These are phyloP conservation scores for Protonemura montana DNA, from an alignment of 2,888 invertebrate species.

Conservation along the genomic window DNA sequence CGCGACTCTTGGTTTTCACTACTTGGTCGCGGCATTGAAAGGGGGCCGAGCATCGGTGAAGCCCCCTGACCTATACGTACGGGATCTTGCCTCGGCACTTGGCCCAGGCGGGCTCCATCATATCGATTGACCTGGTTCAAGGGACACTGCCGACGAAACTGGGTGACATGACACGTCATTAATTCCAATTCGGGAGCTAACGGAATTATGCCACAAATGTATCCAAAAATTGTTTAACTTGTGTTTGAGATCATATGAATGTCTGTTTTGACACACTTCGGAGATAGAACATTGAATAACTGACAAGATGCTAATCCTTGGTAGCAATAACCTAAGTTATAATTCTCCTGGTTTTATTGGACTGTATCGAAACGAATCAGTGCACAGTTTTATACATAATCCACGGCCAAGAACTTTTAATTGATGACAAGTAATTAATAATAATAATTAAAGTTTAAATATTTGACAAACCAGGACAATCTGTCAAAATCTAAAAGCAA, in stretches of 20 bases:
- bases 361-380: too few species aligned
- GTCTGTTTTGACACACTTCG: background rate
- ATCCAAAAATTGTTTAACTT: too few species aligned
- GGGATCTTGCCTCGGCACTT: background rate
- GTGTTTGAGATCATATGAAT: background rate
- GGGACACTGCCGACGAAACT: background rate
- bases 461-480: too few species aligned
- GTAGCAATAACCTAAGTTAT: too few species aligned
- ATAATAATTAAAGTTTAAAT: too few species aligned
- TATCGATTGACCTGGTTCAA: constrained; percentile 32
- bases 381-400: too few species aligned
- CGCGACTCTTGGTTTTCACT: background rate
- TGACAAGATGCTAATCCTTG: background rate
- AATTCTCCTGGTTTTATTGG: too few species aligned
- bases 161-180: constrained; percentile 1
- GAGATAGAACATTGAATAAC: background rate
- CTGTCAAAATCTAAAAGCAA: too few species aligned
- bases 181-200: background rate
- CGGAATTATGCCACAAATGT: too few species aligned
- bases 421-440: too few species aligned
- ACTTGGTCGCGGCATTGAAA: background rate
- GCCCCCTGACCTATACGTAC: constrained; percentile 37
- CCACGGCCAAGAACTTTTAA: too few species aligned
- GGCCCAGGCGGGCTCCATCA: background rate
- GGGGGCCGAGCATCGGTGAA: background rate